A percentile compares a stretch with the other conserved stretches of the same genome.
Evolutionary conservation across 2,888 invertebrate species (phyloP).

Genomic region (Tachina grossa): DNA sequence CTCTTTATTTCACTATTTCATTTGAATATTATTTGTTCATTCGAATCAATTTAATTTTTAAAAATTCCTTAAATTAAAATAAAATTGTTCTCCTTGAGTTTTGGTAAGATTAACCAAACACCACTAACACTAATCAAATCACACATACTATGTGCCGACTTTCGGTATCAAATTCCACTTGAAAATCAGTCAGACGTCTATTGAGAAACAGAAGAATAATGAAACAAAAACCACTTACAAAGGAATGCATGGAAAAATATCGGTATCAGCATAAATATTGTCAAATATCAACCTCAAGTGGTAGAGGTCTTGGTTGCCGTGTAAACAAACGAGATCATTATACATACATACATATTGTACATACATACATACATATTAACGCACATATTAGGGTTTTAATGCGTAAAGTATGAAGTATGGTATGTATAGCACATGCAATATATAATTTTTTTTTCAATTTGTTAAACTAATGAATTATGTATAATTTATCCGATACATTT

Average conservation of each 20-base stretch:
- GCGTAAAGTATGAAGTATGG: constrained; percentile 36
- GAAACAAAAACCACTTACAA: constrained; percentile 8
- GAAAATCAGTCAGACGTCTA: constrained; percentile 63
- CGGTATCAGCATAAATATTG: constrained; percentile 19
- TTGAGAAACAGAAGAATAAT: constrained; percentile 13
- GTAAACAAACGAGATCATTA: constrained; percentile 19
- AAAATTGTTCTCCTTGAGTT: constrained; percentile 11
- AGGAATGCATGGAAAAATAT: constrained; percentile 7
- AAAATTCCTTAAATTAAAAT: background rate
- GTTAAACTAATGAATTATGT: constrained; percentile 11
- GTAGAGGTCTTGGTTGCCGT: background rate
- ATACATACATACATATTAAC: background rate
- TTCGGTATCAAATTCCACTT: constrained; percentile 63
- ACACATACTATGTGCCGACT: constrained; percentile 67
- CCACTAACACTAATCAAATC: constrained; percentile 65
- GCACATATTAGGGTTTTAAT: constrained; percentile 4
- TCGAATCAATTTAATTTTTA: background rate
- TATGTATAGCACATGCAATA: too few relatives aligned
- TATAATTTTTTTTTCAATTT: background rate
- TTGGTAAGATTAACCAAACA: constrained; percentile 15
- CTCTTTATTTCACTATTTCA: background rate
- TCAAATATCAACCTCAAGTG: constrained; percentile 54
- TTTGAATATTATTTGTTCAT: constrained; percentile 3
- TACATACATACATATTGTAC: background rate
- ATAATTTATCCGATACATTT: constrained; percentile 47